Percentiles rank a stretch among this genome's conserved stretches.
phyloP scores from a whole-genome alignment of 1,140 invertebrate species.

The Sitophilus oryzae region DNA sequence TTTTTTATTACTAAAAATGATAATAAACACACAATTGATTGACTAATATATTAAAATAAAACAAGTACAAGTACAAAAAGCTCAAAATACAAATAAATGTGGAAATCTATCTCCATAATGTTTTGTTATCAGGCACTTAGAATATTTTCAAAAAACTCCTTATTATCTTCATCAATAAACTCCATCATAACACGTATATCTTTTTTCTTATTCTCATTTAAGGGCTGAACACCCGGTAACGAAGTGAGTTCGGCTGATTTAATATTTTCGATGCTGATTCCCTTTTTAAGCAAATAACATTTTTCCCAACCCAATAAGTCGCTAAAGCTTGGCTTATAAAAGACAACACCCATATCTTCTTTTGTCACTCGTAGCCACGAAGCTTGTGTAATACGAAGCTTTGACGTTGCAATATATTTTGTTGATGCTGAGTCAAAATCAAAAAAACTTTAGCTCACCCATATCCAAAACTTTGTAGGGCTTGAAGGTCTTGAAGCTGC shows the following conservation, averaged over 20 bases:
- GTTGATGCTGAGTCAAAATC: no score
- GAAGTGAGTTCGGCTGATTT: background rate
- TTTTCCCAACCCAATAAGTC: background rate
- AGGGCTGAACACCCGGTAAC: conserved; percentile 1
- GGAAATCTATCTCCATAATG: no score
- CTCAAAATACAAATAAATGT: no score
- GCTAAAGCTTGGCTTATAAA: no score
- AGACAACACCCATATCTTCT: background rate
- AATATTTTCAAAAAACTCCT: no score
- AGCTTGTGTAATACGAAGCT: conserved; percentile 5
- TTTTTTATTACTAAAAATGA: no score
- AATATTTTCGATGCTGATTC: conserved; percentile 1
- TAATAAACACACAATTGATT: no score
- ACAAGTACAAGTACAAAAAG: no score
- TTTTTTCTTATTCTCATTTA: conserved; percentile 1
- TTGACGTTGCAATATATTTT: conserved; percentile 2
- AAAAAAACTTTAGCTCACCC: background rate
- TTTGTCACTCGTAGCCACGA: conserved; percentile 1
- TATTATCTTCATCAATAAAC: no score
- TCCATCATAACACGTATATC: background rate
- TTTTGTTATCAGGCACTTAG: no score
- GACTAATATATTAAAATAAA: no score
- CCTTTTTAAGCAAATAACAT: background rate
- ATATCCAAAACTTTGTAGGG: background rate
- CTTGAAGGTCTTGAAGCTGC: no score